Percentiles rank a stretch among this genome's conserved stretches.
phyloP scores from a whole-genome alignment of 2,113 vertebrate genomes.

The Nyctereutes procyonoides region DNA sequence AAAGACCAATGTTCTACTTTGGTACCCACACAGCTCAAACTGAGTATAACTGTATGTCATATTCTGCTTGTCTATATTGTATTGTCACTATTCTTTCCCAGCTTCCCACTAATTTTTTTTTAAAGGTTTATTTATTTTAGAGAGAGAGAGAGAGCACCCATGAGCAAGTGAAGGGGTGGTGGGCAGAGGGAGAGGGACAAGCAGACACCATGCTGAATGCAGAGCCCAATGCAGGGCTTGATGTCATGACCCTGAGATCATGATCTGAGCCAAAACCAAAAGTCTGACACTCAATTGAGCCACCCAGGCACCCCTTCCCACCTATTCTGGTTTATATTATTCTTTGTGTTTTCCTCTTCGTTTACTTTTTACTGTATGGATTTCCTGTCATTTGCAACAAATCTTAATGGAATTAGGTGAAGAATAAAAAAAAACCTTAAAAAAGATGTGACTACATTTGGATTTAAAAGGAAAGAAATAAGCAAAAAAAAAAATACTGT shows the following conservation, averaged over 20 bases:
- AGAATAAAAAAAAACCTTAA: not conserved
- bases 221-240: not conserved
- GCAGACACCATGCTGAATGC: not conserved
- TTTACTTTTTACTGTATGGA: not conserved
- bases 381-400: not conserved
- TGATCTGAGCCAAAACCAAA: not conserved
- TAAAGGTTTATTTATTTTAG: not conserved
- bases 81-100: not conserved
- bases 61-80: not conserved
- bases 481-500: not conserved
- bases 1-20: not conserved
- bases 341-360: not conserved
- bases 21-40: not conserved
- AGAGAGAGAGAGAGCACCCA: not conserved
- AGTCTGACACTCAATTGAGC: not conserved
- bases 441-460: not conserved
- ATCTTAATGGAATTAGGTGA: not conserved
- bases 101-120: not conserved
- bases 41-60: not conserved
- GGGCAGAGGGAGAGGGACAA: not conserved
- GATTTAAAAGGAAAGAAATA: not conserved
- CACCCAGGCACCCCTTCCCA: not conserved
- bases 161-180: not conserved
- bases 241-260: not conserved
- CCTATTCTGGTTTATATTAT: not conserved